These are phyloP conservation scores for Gallinago media DNA, from an alignment of 2,113 vertebrate genomes.

Conservation along the genomic window DNA sequence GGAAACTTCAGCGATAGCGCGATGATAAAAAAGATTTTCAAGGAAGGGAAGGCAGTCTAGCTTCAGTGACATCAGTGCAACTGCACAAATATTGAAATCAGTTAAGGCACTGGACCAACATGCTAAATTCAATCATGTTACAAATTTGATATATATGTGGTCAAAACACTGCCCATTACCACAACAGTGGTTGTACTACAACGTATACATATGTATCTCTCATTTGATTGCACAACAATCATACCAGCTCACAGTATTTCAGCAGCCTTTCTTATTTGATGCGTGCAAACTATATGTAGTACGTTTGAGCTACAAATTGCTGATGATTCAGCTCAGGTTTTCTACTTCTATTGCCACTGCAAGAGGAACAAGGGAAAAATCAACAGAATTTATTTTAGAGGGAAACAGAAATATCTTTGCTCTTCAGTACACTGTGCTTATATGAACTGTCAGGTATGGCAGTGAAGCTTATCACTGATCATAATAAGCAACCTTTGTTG, in stretches of 20 bases:
- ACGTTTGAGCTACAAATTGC: neutral
- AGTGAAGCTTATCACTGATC: neutral
- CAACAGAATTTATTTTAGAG: neutral
- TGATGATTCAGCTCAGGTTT: constrained; percentile 11
- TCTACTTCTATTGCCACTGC: neutral
- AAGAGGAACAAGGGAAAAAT: neutral
- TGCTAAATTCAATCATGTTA: neutral
- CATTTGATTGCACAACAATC: neutral
- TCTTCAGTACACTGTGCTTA: neutral
- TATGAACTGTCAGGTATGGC: neutral
- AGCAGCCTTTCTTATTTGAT: neutral
- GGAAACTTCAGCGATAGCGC: neutral
- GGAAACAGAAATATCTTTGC: neutral
- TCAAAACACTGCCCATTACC: neutral
- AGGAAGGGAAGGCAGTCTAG: neutral
- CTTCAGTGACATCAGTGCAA: neutral
- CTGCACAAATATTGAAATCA: neutral
- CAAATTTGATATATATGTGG: neutral
- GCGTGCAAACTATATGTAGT: neutral
- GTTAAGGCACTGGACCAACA: neutral
- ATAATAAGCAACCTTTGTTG: neutral
- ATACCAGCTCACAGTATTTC: neutral
- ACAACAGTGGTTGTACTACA: neutral
- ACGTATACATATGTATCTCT: neutral
- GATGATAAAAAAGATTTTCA: neutral